Conservation (phyloP, 1,140 invertebrate species). For the Teleogryllus occipitalis region DNA sequence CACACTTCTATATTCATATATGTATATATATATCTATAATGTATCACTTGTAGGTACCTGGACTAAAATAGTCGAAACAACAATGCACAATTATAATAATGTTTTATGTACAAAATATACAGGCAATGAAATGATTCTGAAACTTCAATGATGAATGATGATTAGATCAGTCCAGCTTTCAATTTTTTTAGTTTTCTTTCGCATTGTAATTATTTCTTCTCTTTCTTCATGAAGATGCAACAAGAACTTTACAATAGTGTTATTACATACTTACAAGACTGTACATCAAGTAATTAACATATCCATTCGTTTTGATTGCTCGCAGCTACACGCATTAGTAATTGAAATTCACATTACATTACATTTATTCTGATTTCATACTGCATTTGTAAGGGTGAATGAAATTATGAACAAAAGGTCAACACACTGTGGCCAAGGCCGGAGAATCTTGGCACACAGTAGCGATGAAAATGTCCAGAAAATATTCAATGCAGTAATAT, state of each 20-base stretch:
- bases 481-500: neutral
- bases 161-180: slow-evolving; percentile 21
- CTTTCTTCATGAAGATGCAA: slow-evolving; percentile 19
- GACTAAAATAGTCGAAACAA: slow-evolving; percentile 23
- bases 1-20: slow-evolving; percentile 19
- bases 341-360: neutral
- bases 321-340: neutral
- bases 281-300: slow-evolving; percentile 18
- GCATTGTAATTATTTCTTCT: neutral
- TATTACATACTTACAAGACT: slow-evolving; percentile 19
- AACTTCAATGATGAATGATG: slow-evolving; percentile 19
- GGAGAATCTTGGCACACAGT: neutral
- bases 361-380: neutral
- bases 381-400: neutral
- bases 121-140: slow-evolving; percentile 20
- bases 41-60: slow-evolving; percentile 20
- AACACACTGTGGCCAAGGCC: neutral
- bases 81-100: slow-evolving; percentile 22
- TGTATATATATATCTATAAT: slow-evolving; percentile 22
- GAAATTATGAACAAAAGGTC: neutral
- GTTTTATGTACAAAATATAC: slow-evolving; percentile 25
- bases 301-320: neutral
- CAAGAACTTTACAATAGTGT: slow-evolving; percentile 22
- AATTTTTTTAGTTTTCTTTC: neutral
- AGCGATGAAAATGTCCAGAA: neutral